Evolutionary conservation across 2,888 invertebrate species (phyloP), one percentile per base, ranked within the genome.

Genomic region (Hydraecia micacea): DNA sequence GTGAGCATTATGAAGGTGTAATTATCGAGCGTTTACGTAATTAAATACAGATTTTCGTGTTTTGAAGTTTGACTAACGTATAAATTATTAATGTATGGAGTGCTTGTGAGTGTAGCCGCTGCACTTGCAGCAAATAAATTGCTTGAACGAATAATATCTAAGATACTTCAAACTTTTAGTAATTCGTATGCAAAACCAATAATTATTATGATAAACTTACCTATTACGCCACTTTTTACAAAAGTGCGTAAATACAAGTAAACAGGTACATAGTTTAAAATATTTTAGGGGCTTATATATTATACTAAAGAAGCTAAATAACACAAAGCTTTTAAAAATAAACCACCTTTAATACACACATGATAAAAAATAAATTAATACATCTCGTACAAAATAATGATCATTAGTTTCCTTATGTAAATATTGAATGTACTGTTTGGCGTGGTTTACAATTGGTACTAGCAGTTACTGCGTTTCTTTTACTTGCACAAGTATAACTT

Each of bases 331-430:
- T 0, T 32, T 65, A 32, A 46, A 78, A 76, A 81, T 78, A 78
- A 76, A 58, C 36, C 81, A 76, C 73, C 58, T 86, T 84, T 86
- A 85, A 74, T 86, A 75, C 58, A 73, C 42, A 76, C 73, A 52
- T 65, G 74, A 69, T 77, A 58, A 46, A 79, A 78, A 87, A 81
- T 63, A 73, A 75, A 65, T 80, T 42, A 76, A 25, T 81, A 70
- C 55, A 86, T 77, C 60, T 39, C 75, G 69, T 78, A 85, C 52
- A 81, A 80, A 84, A 84, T 74, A 75, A 66, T 62, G 15, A 62
- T 76, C 32, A 68, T 63, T 55, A 32, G 52, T 55, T 55, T 28
- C 25, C 74, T 69, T 70, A 70, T 39, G 2, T 63, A 42, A 52
- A 63, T 65, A 82, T 55, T 58, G 60, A 65, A 63, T 81, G n/a